Evolutionary conservation across 2,113 vertebrate species (phyloP), one percentile per base, ranked within the genome.

Genomic region (Peromyscus maniculatus): DNA sequence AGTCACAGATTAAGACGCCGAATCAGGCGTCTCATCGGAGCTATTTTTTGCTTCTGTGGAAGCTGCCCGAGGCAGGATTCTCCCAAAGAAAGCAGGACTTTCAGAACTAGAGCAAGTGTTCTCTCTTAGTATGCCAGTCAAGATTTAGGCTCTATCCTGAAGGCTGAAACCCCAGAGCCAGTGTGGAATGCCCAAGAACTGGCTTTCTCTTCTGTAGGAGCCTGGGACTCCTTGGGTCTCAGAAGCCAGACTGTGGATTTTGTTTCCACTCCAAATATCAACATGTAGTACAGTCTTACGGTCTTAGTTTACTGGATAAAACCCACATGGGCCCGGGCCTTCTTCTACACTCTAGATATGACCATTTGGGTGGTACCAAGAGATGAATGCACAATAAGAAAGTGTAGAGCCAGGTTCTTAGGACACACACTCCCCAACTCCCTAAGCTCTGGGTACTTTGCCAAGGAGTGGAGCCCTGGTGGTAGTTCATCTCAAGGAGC

Each of bases 1-100:
- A 93, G 72, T 77, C 28, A 17, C 4, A 97, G 93, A 96, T 95
- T 72, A 94, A 96, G 94, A 87, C 83, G 67, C 72, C 67, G 77
- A 94, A 83, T 94, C 62, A 94, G 87, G 89, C 3, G 0, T 95
- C 84, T 96, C 79, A 72, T 88, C 82, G 62, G 94, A 97, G 94
- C 92, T 94, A 13, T 96, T 97, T 95, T 97, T 96, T 95, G 80
- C 78, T 91, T 89, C 82, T 12, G 8, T 87, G 94, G 89, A 91
- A 93, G 94, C 86, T 0, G 4, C 84, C 94, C 3, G 72, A 96
- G 96, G 88, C 94, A 97, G 71, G 52, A 89, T 88, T 93, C 74
- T 94, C 87, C 91, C 46, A 89, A 83, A 91, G 94, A 94, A 94
- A 96, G 84, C 43, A 67, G 52, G 87, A 74, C 87, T 87, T 80